These are phyloP conservation scores for Vandiemenella viatica DNA, from an alignment of 2,888 invertebrate genomes.

Conservation along the genomic window DNA sequence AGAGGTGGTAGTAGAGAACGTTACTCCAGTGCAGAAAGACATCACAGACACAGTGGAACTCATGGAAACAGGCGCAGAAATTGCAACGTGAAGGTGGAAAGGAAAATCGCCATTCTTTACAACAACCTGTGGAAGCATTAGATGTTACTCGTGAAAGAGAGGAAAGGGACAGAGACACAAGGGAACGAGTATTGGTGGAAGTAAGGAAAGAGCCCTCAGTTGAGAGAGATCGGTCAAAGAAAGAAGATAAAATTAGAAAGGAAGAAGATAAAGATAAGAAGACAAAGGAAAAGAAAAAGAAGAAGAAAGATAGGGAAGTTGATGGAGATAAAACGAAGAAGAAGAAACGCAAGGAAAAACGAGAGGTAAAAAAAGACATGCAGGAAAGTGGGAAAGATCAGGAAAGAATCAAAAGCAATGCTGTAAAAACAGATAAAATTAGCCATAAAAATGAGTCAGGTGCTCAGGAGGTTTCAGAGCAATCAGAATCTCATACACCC, in stretches of 20 bases:
- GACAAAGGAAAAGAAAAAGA: conserved; percentile 29
- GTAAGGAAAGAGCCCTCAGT: conserved; percentile 12
- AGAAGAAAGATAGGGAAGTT: conserved; percentile 28
- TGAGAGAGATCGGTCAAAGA: conserved; percentile 25
- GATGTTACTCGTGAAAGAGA: conserved; percentile 4
- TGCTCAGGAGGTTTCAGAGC: not conserved
- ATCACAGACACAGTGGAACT: conserved; percentile 2
- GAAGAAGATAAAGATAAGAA: conserved; percentile 25
- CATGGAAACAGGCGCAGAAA: not conserved
- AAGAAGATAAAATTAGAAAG: conserved; percentile 28
- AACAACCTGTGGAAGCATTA: conserved; percentile 8
- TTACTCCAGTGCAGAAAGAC: conserved; percentile 4
- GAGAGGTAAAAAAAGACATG: conserved; percentile 25
- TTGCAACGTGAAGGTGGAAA: conserved; percentile 1
- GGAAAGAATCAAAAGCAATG: conserved; percentile 26
- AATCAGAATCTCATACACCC: not conserved
- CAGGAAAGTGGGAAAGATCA: conserved; percentile 28
- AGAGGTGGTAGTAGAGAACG: conserved; percentile 5
- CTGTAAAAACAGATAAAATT: not conserved
- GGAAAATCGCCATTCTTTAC: conserved; percentile 6
- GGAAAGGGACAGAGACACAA: conserved; percentile 3
- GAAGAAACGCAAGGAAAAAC: conserved; percentile 25
- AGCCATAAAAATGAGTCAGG: conserved; percentile 26
- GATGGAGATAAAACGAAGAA: conserved; percentile 26
- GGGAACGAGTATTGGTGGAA: conserved; percentile 9